Base-by-base conservation (phyloP, 2,113 vertebrate species). In the Turnix velox region DNA sequence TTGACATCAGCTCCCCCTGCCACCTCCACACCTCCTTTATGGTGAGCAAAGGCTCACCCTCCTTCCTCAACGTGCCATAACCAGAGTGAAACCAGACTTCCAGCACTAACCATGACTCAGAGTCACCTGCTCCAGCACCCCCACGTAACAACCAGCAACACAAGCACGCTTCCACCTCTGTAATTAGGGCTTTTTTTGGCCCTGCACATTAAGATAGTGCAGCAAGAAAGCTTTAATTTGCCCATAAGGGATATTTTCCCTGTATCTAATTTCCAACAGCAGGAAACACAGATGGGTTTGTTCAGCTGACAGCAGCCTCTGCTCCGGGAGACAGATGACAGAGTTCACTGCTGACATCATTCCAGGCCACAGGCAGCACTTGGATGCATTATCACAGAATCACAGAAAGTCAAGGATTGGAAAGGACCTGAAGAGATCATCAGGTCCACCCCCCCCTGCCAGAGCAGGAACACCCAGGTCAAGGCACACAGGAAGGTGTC, bases 81-180 rank as follows among this genome's bases (percentile, higher is more conserved):
- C 8, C 28, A 7, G 1, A 66, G 15, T 1, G 45, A n/a, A 82
- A 68, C 49, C 0, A 0, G 28, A 22, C 48, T 27, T n/a, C 51
- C 71, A 77, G 9, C 57, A 33, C 2, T 1, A 23, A 4, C 5
- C 3, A 4, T 88, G 92, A 94, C 85, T 94, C 92, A 94, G 7
- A 9, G 46, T 79, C 94, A 87, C 33, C 82, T 22, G 68, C 73
- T 14, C 59, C 63, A 30, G 66, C 61, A 3, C 20, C 18, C 31
- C 42, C 1, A 1, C 55, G 17, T 2, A 42, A 31, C 69, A 40
- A 30, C 20, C 1, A 1, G 17, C 27, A 23, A 5, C 0, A 3
- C 46, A 39, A 14, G 39, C 54, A 28, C 51, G 5, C 7, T 33
- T 11, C 81, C 37, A 1, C n/a, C 30, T 10, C 51, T 4, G 7